Conservation (phyloP, 2,888 invertebrate species). For the Ectropis crepuscularia region DNA sequence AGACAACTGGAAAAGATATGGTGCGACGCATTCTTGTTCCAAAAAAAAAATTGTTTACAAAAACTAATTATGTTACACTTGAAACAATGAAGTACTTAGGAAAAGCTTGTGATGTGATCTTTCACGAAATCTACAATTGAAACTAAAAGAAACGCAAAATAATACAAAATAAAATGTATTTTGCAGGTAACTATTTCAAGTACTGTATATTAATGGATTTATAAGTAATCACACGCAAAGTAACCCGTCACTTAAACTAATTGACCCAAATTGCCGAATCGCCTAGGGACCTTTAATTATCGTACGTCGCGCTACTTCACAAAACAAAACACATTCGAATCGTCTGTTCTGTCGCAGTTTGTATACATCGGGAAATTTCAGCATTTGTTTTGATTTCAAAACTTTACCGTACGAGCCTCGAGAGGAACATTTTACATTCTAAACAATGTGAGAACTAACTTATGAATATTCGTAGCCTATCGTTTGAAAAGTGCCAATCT, state of each 20-base stretch:
- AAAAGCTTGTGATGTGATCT: too few relatives aligned
- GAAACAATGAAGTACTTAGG: too few relatives aligned
- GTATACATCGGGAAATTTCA: constrained; percentile 36
- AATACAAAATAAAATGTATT: too few relatives aligned
- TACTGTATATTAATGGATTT: constrained; percentile 10
- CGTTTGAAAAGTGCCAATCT: constrained; percentile 72
- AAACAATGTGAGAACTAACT: constrained; percentile 78
- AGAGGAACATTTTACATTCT: constrained; percentile 67
- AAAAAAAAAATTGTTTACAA: too few relatives aligned
- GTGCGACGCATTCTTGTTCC: too few relatives aligned
- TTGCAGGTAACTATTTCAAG: too few relatives aligned
- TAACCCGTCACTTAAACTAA: constrained; percentile 20
- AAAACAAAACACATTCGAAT: constrained; percentile 23
- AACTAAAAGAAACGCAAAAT: too few relatives aligned
- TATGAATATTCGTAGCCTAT: constrained; percentile 72
- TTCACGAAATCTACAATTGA: too few relatives aligned
- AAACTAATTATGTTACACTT: too few relatives aligned
- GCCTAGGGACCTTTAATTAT: constrained; percentile 21
- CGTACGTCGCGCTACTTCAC: constrained; percentile 11
- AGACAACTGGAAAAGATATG: too few relatives aligned
- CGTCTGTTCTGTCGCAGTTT: constrained; percentile 22
- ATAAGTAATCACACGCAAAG: constrained; percentile 6
- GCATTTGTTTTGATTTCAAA: constrained; percentile 55
- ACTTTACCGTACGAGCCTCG: constrained; percentile 47
- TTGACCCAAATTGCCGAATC: constrained; percentile 18